Evolutionary conservation across 2,113 vertebrate genomes (phyloP), one percentile per base, ranked within the genome.

Genomic region (Eudyptes chrysolophus): DNA sequence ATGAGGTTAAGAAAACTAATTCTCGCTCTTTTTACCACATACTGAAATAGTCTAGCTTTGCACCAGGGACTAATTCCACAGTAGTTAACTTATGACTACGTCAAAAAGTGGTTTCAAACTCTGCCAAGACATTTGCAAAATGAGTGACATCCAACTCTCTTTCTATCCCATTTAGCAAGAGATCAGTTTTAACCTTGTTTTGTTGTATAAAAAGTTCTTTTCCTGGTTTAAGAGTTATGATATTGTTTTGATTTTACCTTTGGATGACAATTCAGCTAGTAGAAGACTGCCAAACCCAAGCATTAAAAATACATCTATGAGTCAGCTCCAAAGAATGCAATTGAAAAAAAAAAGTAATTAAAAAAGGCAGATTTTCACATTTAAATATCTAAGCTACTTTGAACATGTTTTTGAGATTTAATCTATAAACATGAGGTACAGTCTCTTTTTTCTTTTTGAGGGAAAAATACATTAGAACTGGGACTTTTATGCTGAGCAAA

Each of bases 161-260:
- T 64, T 84, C 16, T 76, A 42, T 87, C 32, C 32, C 21, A 44
- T 51, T 68, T 87, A 91, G 29, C 20, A 87, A 82, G 4, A 69
- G 40, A 51, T 80, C 8, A 26, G 32, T 91, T 97, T 93, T 70
- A 61, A 58, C 26, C 69, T 87, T 89, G 27, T 40, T 87, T 85
- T 89, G 10, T 54, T 89, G 49, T 20, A 62, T 65, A 64, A 75
- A 92, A 84, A 13, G 3, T 71, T 89, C 7, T 94, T 96, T 76
- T 83, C 32, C 24, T 89, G 14, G 38, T 91, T 95, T 92, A 83
- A 72, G 16, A 52, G 6, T 76, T 91, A 52, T 13, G 55, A 51
- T 51, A 70, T 70, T 89, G 75, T 83, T 95, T 94, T 94, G 42
- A 62, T 93, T 91, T 92, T 94, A 93, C 62, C 78, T 93, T 85